These are phyloP conservation scores for Syritta pipiens DNA, from an alignment of 2,888 invertebrate species.

Conservation along the genomic window DNA sequence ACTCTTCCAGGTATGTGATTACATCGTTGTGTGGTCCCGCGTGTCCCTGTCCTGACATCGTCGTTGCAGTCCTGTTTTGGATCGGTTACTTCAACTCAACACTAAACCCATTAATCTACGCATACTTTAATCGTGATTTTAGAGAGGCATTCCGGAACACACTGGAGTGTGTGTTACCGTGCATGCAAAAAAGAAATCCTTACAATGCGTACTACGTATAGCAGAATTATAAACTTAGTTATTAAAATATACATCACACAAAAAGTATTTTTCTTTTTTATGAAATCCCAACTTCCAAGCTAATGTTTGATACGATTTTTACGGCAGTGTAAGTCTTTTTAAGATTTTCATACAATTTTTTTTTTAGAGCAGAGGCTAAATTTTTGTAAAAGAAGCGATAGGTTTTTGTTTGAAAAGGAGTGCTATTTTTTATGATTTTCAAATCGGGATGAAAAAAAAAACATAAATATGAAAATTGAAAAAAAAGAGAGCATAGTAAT, in stretches of 20 bases:
- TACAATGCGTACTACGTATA: slow-evolving; percentile 80
- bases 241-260: slow-evolving; percentile 11
- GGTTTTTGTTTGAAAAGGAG: too few species aligned
- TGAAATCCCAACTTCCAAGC: slow-evolving; percentile 56
- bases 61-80: slow-evolving; percentile 97
- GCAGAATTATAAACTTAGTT: slow-evolving; percentile 67
- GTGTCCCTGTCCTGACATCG: slow-evolving; percentile 90
- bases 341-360: background rate
- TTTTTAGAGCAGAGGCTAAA: background rate
- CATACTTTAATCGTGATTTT: slow-evolving; percentile 97
- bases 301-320: slow-evolving; percentile 60
- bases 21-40: slow-evolving; percentile 91
- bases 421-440: too few species aligned
- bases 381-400: background rate
- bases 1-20: slow-evolving; percentile 86
- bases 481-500: too few species aligned
- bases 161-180: slow-evolving; percentile 90
- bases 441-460: slow-evolving; percentile 1
- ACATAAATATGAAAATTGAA: too few species aligned
- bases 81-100: slow-evolving; percentile 98
- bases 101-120: slow-evolving; percentile 96
- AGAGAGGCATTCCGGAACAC: slow-evolving; percentile 97
- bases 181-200: slow-evolving; percentile 81
- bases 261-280: slow-evolving; percentile 31
- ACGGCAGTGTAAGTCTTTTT: slow-evolving; percentile 25